Conservation (phyloP, 2,797 vertebrate genomes). For the Harpagifer antarcticus region DNA sequence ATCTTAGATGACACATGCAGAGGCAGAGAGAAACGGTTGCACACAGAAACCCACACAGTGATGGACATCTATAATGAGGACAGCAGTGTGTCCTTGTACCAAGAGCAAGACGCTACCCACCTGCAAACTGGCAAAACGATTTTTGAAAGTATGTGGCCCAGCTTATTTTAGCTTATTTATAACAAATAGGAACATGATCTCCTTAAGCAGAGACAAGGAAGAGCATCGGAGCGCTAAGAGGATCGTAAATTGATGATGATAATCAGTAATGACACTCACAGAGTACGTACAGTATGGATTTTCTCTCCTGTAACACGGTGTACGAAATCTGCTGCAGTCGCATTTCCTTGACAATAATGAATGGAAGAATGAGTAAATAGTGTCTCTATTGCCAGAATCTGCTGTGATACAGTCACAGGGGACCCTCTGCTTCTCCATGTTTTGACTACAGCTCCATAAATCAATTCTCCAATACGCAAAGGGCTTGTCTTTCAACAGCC, state of each 20-base stretch:
- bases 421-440: constrained; percentile 41
- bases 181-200: constrained; percentile 17
- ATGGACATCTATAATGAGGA: constrained; percentile 56
- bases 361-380: constrained; percentile 21
- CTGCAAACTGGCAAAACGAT: constrained; percentile 8
- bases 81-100: constrained; percentile 9
- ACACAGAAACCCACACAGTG: constrained; percentile 44
- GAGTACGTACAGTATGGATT: constrained; percentile 61
- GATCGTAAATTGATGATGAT: constrained; percentile 45
- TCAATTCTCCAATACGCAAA: constrained; percentile 59
- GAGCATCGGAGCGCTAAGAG: not conserved
- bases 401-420: constrained; percentile 31
- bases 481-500: not conserved
- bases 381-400: constrained; percentile 17
- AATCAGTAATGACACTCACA: constrained; percentile 46
- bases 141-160: constrained; percentile 7
- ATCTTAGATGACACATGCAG: constrained; percentile 26
- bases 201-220: constrained; percentile 9
- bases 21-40: constrained; percentile 28
- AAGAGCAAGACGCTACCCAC: constrained; percentile 3
- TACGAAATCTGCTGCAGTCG: constrained; percentile 22
- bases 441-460: constrained; percentile 54
- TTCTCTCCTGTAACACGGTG: constrained; percentile 51
- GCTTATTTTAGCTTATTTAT: not conserved
- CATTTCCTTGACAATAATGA: constrained; percentile 46